Base-by-base conservation (phyloP, 2,113 vertebrate genomes). In the Solea senegalensis region DNA sequence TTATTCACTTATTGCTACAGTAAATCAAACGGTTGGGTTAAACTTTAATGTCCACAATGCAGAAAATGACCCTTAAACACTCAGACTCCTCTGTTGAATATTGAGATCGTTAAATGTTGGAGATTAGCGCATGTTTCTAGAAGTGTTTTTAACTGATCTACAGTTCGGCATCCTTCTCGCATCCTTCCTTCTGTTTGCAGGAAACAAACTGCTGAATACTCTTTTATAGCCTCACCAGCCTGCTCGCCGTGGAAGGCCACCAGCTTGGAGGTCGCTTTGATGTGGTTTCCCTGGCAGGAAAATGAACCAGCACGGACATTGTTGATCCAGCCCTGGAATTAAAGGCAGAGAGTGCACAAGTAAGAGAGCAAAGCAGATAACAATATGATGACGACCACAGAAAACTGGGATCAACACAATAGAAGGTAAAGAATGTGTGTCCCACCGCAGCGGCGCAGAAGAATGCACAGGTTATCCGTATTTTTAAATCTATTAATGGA, bases 311-410 rank as follows among this genome's bases (percentile, higher is more conserved):
- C 93, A 65, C 90, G 93, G 45, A 98, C 82, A 39, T 92, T 92
- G 71, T 80, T 82, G 41, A 98, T 96, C 96, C 97, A 99, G 70
- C 87, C 95, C 97, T 99, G 83, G 4, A 62, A 84, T 34, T 16
- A 79, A 14, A 69, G 0, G 28, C 4, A 79, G 0, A 15, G 4
- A 73, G 14, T 70, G n/a, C 7, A 65, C 0, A 0, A 34, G 16
- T 41, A 1, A 63, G 14, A 34, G 41, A 50, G 51, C 2, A 50
- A 2, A 61, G 16, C 0, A 13, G n/a, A 43, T 51, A 34, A 48
- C 8, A 4, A 41, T 8, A 10, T 8, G 9, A 58, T 14, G 46
- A 46, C 43, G 44, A 39, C 27, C 44, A 54, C 1, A 11, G 12
- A 73, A 44, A 34, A 56, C 4, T 27, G 27, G 9, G 5, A 12